Base-by-base conservation (phyloP, 1,140 invertebrate species). In the Hyphantria cunea region DNA sequence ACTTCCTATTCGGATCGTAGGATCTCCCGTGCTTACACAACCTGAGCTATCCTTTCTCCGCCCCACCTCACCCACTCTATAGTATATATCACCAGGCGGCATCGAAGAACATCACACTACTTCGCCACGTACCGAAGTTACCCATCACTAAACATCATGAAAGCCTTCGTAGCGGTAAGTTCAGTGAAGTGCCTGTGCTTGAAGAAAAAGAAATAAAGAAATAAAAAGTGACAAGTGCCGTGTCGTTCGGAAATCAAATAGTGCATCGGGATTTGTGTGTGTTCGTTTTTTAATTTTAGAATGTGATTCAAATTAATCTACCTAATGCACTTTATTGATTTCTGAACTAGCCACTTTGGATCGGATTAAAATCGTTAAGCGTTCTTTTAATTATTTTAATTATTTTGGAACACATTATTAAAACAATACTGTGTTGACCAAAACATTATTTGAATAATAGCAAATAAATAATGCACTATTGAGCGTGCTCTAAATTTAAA, bases 111-210 rank as follows among this genome's bases (percentile, higher is more conserved):
- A 82, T 79, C 85, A 87, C 84, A 87, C 70, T 75, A 82, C 80
- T 81, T 77, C 81, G 69, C 80, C 67, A 72, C 70, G 76, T 79
- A 76, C 83, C 80, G 75, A 67, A 82, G 84, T 87, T 82, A 87
- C 82, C 78, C 78, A 82, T 78, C 78, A 82, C 76, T 80, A 82
- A 78, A 73, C 84, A 89, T 48, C 84, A 89, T 89, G 86, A 89
- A 80, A 86, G 76, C 86, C 82, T 89, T 86, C 82, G 85, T 86
- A 80, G 86, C 86, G 86, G 86, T 89, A 86, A 89, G 86, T 89
- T 66, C 64, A 76, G 77, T 80, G 77, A 48, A 62, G 72, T 80
- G 77, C 12, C 49, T 70, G 80, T 86, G 82, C 53, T 34, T 44
- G 47, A 44, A 55, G 13, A 47, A 64, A 41, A 39, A 49, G 25